Conservation (phyloP, 1,140 invertebrate genomes). For the Leptopilina clavipes region DNA sequence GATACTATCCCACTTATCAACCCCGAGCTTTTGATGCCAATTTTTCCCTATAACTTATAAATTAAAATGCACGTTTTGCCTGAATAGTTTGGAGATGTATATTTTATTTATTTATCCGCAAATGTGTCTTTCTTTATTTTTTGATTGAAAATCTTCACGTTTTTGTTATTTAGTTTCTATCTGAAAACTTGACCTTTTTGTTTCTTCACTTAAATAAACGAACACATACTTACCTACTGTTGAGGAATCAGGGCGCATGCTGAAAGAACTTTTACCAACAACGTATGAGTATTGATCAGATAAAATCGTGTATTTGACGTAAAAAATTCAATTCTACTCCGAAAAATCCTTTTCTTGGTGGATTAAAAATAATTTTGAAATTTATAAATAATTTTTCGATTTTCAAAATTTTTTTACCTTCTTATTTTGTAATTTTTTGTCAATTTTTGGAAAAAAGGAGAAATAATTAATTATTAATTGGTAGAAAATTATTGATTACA, state of each 20-base stretch:
- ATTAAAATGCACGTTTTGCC: not conserved
- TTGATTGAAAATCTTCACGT: not conserved
- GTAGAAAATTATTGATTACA: too few species aligned
- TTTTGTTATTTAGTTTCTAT: not conserved
- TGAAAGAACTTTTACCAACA: conserved; percentile 49
- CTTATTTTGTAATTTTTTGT: too few species aligned
- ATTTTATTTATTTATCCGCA: too few species aligned
- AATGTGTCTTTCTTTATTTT: not conserved
- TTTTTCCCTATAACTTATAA: not conserved
- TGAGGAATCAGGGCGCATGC: conserved; percentile 53
- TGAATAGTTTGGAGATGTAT: not conserved
- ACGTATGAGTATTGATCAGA: conserved; percentile 37
- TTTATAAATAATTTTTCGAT: not conserved
- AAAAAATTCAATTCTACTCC: not conserved
- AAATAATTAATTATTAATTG: too few species aligned
- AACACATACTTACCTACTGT: conserved; percentile 49
- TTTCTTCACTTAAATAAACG: not conserved
- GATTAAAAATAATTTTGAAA: not conserved
- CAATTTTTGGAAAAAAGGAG: too few species aligned
- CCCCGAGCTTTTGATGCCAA: not conserved
- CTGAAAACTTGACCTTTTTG: not conserved
- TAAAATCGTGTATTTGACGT: not conserved
- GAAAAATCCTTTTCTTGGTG: not conserved
- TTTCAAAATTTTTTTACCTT: too few species aligned
- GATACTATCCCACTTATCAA: not conserved